Conservation (phyloP, 1,140 invertebrate genomes). For the Listronotus oregonensis region DNA sequence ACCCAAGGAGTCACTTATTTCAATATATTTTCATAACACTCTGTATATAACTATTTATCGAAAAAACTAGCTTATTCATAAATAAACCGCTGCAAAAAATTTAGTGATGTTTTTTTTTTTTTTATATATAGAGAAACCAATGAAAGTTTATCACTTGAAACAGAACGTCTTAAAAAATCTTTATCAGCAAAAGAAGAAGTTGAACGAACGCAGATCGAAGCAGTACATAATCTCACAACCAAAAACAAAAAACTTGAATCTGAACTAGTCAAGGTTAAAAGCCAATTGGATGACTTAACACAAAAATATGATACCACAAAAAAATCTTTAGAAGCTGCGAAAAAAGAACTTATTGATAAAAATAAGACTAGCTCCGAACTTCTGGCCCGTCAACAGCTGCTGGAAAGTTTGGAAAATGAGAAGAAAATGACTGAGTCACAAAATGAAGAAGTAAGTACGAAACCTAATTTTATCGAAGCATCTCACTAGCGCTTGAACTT, state of each 20-base stretch:
- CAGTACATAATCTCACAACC: constrained; percentile 77
- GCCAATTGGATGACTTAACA: constrained; percentile 69
- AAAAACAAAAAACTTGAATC: constrained; percentile 75
- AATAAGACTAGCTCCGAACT: constrained; percentile 65
- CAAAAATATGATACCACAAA: constrained; percentile 71
- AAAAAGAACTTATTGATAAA: constrained; percentile 73
- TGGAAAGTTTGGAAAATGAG: constrained; percentile 62
- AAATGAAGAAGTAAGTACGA: constrained; percentile 56
- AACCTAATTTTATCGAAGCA: too few species aligned
- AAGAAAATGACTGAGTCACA: constrained; percentile 60
- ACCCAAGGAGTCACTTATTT: too few species aligned
- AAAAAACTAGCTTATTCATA: too few species aligned
- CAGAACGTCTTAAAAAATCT: constrained; percentile 82
- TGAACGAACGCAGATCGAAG: constrained; percentile 89
- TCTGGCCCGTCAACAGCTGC: constrained; percentile 62
- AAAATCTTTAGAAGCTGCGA: constrained; percentile 74
- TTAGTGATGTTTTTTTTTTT: too few species aligned
- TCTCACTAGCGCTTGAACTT: too few species aligned
- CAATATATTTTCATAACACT: too few species aligned
- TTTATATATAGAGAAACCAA: constrained; percentile 72
- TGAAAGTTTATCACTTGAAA: constrained; percentile 76
- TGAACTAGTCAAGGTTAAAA: constrained; percentile 66
- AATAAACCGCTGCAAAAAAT: too few species aligned
- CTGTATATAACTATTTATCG: constrained; percentile 4
- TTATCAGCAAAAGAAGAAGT: constrained; percentile 89